Evolutionary conservation across 2,888 invertebrate species (phyloP), one percentile per base, ranked within the genome.

Genomic region (Eueremaeus valkanovi): DNA sequence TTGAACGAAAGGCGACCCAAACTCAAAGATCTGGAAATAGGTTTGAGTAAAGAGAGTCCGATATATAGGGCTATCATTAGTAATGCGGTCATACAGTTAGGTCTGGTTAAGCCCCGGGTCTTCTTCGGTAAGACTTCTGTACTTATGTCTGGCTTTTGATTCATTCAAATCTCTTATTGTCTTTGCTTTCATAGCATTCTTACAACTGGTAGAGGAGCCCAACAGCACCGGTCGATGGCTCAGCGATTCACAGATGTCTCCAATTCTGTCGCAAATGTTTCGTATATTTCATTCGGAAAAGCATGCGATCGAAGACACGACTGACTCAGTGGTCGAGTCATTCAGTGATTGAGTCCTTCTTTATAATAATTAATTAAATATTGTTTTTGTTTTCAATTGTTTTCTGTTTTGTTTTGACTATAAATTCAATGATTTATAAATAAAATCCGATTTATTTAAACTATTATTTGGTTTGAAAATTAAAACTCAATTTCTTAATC

Each of bases 171-270:
- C n/a, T 3, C 3, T n/a, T 49, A 49, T 27, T 5, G 24, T 27
- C 24, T 0, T 27, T 11, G 21, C 2, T 55, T 18, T 55, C 27
- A 40, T 81, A 88, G 89, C 89, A n/a, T 89, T 89, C 82, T 82
- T 89, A 79, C 87, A 88, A 77, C 88, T 89, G 83, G 82, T 89
- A 80, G 89, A 89, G 82, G 88, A 87, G 79, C 88, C 89, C 58
- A 85, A 86, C 74, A 86, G 87, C 51, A 86, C 88, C 78, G 87
- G 86, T 79, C 85, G 87, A 78, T 89, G 89, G 88, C 85, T 89
- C 75, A 88, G 87, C 79, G 89, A 90, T 82, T 86, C 87, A n/a
- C 89, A 89, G 80, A 88, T 88, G 40, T 87, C 88, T 68, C 88
- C 88, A 27, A 86, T 89, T 76, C 85, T 90, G 73, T 87, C 87